Evolutionary conservation across 2,888 invertebrate genomes (phyloP).

Genomic region (Imbricaverruca yamaguchii): DNA sequence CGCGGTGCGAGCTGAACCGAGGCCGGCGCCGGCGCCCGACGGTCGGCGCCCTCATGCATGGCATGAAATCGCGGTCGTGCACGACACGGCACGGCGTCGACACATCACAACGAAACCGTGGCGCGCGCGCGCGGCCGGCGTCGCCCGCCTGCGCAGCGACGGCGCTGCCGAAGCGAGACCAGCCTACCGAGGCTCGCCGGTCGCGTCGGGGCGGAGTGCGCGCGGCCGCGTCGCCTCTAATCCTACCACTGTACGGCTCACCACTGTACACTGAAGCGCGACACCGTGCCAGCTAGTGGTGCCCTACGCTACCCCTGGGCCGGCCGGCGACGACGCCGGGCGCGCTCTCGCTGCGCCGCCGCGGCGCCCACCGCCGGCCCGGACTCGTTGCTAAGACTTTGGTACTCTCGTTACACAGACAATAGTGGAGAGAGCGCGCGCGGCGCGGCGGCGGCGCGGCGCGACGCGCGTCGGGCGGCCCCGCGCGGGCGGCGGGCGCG

Average conservation of each 20-base stretch:
- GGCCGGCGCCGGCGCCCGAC: not conserved
- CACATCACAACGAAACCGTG: not conserved
- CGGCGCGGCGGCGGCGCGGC: not conserved
- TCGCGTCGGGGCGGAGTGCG: not conserved
- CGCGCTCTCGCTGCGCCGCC: too few relatives aligned
- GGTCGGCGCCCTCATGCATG: not conserved
- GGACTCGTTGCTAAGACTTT: slow-evolving; percentile 21
- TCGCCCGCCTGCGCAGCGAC: not conserved
- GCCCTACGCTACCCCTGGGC: not conserved
- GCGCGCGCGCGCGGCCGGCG: not conserved
- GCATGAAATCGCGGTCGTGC: not conserved
- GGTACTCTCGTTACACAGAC: slow-evolving; percentile 9
- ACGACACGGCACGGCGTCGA: not conserved
- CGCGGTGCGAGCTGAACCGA: not conserved
- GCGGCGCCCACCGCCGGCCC: not conserved
- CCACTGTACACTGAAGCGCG: slow-evolving; percentile 2
- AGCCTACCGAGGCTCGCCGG: not conserved
- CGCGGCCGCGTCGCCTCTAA: not conserved
- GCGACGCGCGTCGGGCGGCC: not conserved
- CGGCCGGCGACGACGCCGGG: not conserved
- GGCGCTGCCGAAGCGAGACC: not conserved
- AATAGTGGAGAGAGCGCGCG: not conserved
- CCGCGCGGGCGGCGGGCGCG: not conserved
- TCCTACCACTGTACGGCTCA: not conserved
- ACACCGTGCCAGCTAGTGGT: not conserved